Evolutionary conservation across 2,888 invertebrate genomes (phyloP), one percentile per base, ranked within the genome.

Genomic region (Drosophila conformis): DNA sequence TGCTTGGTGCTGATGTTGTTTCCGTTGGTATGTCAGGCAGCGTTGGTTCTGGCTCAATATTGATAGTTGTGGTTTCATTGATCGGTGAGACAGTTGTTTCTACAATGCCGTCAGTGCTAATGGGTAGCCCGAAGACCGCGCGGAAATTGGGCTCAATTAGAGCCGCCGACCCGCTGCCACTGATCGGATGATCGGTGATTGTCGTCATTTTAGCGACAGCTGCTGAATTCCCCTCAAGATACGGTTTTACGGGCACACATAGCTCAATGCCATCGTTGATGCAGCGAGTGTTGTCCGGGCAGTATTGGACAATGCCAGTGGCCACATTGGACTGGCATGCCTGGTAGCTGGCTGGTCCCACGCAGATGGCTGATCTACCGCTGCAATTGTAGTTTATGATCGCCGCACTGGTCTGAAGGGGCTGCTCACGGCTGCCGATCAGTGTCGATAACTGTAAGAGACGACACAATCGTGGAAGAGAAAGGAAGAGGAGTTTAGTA

Each of bases 311-410:
- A 3, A 36, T 51, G 10, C 90, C 91, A 4, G 60, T 48, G 1
- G 92, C 87, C 36, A 83, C 68, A 72, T 87, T 82, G 0, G 70
- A 57, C 3, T 66, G 38, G 62, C 93, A 93, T 1, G 54, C 31
- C 57, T 91, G 89, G 60, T 90, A 92, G 64, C 81, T 88, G 0
- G 90, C 69, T 0, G 91, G 90, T n/a, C 92, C 92, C 18, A 92
- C 91, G 67, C 93, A 93, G 5, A 91, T 85, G 4, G 90, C 85
- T 15, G 67, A 36, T 60, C 87, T 89, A 5, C 92, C 93, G 74
- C 86, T 80, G 59, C 93, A 93, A 51, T 86, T 83, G 36, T 90
- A 70, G 42, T 69, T 83, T 15, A 79, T 76, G n/a, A 78, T 75
- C 48, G 75, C 58, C 21, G 72, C 83, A 63, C 66, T 83, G 25